Conservation (phyloP, 2,888 invertebrate species). For the Tenthredo amoena region DNA sequence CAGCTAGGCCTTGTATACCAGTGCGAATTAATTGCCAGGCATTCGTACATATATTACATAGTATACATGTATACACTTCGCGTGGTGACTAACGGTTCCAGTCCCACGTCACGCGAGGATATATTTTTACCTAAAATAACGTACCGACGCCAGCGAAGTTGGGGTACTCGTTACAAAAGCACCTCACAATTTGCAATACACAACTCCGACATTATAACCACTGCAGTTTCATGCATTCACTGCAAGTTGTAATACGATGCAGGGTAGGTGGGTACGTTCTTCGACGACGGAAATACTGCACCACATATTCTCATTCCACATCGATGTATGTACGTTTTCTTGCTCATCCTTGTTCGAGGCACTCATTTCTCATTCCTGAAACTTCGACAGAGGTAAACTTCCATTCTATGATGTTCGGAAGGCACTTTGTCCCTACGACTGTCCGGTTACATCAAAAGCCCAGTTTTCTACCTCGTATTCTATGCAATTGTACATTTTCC, state of each 20-base stretch:
- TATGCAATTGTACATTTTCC: background rate
- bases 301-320: background rate
- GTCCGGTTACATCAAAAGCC: background rate
- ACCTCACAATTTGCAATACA: background rate
- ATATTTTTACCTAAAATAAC: conserved; percentile 21
- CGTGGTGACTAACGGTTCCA: conserved; percentile 7
- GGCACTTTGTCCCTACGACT: background rate
- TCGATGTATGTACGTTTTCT: background rate
- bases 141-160: background rate
- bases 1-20: background rate
- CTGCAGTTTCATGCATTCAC: background rate
- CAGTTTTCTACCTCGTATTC: background rate
- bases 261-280: background rate
- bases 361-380: background rate
- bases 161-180: background rate
- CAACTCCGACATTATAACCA: background rate
- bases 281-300: background rate
- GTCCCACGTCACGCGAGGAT: background rate
- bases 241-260: background rate
- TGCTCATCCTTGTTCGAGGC: background rate
- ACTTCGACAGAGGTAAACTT: background rate
- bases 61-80: background rate
- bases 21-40: conserved; percentile 38
- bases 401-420: background rate
- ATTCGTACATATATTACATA: background rate